phyloP scores from a whole-genome alignment of 2,113 vertebrate genomes.

The Mormyrus lacerda region DNA sequence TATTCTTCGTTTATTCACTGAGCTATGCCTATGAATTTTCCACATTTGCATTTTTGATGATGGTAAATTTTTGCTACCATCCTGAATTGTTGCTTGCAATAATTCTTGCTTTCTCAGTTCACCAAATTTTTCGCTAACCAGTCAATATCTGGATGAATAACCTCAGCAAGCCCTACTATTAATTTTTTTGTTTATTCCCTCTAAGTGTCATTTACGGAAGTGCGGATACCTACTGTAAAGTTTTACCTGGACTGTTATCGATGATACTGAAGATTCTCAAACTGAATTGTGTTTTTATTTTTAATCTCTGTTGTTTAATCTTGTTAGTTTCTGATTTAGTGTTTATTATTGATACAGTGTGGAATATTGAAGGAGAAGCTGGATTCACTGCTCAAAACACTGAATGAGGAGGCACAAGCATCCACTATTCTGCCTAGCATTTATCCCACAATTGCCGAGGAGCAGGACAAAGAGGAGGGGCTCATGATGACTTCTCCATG shows the following conservation, averaged over 20 bases:
- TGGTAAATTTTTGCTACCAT: not conserved
- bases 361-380: constrained; percentile 89
- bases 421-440: constrained; percentile 66
- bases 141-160: not conserved
- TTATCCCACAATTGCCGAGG: constrained; percentile 85
- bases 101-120: not conserved
- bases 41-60: not conserved
- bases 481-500: constrained; percentile 44
- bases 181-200: not conserved
- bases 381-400: constrained; percentile 83
- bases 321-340: not conserved
- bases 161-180: not conserved
- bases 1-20: not conserved
- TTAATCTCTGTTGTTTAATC: not conserved
- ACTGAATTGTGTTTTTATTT: not conserved
- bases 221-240: not conserved
- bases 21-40: not conserved
- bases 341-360: constrained; percentile 60
- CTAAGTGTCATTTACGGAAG: not conserved
- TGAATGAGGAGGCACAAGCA: constrained; percentile 87
- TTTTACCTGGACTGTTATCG: not conserved
- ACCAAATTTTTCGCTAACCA: not conserved
- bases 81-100: not conserved
- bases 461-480: constrained; percentile 71
- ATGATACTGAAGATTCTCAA: not conserved